These are phyloP conservation scores for Gyps fulvus DNA, from an alignment of 2,113 vertebrate genomes.

Conservation along the genomic window DNA sequence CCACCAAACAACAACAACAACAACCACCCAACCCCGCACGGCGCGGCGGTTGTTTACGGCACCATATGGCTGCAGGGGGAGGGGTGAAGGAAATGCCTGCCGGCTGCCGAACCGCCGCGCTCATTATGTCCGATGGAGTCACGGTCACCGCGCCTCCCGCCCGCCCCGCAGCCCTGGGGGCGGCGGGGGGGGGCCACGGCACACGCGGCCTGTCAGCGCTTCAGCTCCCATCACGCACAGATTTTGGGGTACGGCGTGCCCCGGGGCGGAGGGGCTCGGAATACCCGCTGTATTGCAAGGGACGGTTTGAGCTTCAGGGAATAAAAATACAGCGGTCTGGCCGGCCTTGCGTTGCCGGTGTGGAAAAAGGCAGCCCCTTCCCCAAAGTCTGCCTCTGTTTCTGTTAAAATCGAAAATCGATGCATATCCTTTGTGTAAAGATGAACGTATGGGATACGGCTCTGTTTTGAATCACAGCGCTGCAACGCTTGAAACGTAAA, in stretches of 20 bases:
- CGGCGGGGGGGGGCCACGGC: background rate
- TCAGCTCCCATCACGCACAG: background rate
- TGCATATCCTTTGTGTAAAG: background rate
- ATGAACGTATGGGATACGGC: background rate
- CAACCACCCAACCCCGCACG: no score
- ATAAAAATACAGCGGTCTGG: background rate
- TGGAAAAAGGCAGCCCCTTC: background rate
- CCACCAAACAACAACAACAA: background rate
- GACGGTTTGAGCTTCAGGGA: background rate
- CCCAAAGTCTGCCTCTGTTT: background rate
- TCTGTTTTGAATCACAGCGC: background rate
- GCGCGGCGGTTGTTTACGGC: constrained; percentile 7
- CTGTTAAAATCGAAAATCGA: background rate
- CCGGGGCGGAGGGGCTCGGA: background rate
- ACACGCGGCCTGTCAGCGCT: background rate
- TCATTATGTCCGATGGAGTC: constrained; percentile 26
- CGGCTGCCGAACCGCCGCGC: constrained; percentile 11
- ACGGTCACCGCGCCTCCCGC: background rate
- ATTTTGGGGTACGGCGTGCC: background rate
- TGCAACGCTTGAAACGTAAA: background rate
- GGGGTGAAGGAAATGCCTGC: constrained; percentile 14
- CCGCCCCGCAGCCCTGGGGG: background rate
- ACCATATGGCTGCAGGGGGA: constrained; percentile 56
- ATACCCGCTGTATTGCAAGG: background rate
- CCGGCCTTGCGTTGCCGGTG: background rate